Conservation (phyloP, 2,888 invertebrate genomes). For the Eupithecia subfuscata region DNA sequence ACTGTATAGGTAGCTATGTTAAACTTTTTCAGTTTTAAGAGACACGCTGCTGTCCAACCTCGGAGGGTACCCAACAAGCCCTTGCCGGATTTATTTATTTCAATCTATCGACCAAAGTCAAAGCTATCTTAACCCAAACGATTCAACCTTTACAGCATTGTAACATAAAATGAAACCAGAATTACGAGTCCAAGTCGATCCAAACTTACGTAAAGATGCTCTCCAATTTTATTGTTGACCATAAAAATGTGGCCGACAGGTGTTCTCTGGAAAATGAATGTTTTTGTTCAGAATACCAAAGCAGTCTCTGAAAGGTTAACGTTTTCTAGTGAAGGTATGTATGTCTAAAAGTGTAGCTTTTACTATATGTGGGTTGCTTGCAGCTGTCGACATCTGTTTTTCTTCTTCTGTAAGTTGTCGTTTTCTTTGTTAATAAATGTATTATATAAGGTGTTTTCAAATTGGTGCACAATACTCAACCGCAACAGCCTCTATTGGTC, state of each 20-base stretch:
- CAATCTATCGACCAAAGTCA: conserved; percentile 2
- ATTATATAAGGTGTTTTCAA: no score
- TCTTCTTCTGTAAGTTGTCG: not conserved
- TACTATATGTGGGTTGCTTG: not conserved
- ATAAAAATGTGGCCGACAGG: conserved; percentile 43
- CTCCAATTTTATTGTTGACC: conserved; percentile 41
- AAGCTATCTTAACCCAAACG: conserved; percentile 16
- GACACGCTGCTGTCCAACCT: no score
- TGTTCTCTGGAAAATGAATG: conserved; percentile 38
- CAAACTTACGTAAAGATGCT: conserved; percentile 37
- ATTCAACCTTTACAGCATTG: conserved; percentile 10
- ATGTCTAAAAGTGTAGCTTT: not conserved
- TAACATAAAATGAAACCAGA: conserved; percentile 29
- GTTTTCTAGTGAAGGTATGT: not conserved
- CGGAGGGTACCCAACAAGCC: no score
- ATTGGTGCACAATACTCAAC: no score
- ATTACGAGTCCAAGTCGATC: conserved; percentile 11
- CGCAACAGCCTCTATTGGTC: no score
- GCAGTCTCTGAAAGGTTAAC: conserved; percentile 7
- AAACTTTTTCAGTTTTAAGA: no score
- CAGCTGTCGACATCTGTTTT: not conserved
- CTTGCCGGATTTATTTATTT: not conserved
- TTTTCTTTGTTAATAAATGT: not conserved
- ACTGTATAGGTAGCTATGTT: no score
- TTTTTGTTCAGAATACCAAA: conserved; percentile 25